phyloP scores from a whole-genome alignment of 2,113 vertebrate genomes.

The Agapornis roseicollis region DNA sequence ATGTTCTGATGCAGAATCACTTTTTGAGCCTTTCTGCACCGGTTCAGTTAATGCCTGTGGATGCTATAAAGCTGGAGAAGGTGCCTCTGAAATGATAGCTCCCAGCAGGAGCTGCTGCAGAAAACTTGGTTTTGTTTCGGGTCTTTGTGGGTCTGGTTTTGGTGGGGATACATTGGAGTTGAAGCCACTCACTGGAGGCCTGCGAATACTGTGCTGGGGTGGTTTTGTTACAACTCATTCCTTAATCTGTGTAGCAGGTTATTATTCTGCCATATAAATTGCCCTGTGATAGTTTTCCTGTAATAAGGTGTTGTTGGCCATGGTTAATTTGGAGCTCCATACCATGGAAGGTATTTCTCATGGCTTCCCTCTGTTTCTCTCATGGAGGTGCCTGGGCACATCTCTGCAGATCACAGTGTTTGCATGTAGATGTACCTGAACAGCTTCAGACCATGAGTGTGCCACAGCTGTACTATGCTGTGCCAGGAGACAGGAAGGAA shows the following conservation, averaged over 20 bases:
- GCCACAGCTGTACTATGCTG: fast-evolving
- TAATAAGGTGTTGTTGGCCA: not conserved
- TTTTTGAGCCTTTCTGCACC: not conserved
- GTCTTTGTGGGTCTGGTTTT: not conserved
- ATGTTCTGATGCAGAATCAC: not conserved
- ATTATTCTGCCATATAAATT: not conserved
- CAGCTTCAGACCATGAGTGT: fast-evolving
- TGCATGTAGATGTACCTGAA: not conserved
- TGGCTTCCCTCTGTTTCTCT: not conserved
- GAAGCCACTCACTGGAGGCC: fast-evolving
- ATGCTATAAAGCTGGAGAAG: not conserved
- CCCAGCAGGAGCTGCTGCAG: not conserved
- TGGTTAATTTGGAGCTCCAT: not conserved
- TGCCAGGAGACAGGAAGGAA: not conserved
- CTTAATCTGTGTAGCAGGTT: not conserved
- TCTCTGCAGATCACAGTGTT: not conserved
- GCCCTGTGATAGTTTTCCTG: not conserved
- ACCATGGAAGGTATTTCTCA: not conserved
- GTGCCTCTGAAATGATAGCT: not conserved
- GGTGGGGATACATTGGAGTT: not conserved
- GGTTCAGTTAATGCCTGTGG: not conserved
- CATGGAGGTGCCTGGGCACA: fast-evolving
- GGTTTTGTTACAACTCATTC: not conserved
- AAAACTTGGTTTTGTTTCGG: not conserved
- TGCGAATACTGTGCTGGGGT: not conserved